phyloP scores from a whole-genome alignment of 2,888 invertebrate species.

The Pomacea canaliculata region DNA sequence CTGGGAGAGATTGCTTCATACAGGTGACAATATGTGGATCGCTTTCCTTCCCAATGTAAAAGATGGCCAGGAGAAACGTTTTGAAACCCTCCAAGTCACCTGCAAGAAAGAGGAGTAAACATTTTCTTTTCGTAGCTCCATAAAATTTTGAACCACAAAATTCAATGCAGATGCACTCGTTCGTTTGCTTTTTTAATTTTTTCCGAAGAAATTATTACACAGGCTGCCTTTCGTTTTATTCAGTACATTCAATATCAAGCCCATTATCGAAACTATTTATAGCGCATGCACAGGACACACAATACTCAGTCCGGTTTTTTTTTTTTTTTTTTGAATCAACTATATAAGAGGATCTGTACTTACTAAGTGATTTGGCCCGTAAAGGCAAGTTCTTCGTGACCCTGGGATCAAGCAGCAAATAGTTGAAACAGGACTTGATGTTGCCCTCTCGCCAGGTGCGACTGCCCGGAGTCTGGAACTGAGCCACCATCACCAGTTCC shows the following conservation, averaged over 20 bases:
- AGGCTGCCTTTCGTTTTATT: too few species aligned
- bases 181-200: too few species aligned
- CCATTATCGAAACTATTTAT: too few species aligned
- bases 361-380: conserved; percentile 64
- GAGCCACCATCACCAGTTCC: conserved; percentile 55
- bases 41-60: conserved; percentile 97
- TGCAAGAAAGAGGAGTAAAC: conserved; percentile 24
- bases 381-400: conserved; percentile 83
- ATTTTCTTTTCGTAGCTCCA: not conserved
- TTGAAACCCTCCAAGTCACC: conserved; percentile 74
- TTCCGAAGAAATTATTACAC: too few species aligned
- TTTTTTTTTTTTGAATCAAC: too few species aligned
- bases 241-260: too few species aligned
- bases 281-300: too few species aligned
- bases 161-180: too few species aligned
- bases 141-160: too few species aligned
- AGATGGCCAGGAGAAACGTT: conserved; percentile 86
- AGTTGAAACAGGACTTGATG: conserved; percentile 87
- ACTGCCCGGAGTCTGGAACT: conserved; percentile 49
- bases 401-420: conserved; percentile 89
- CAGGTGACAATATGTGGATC: conserved; percentile 90
- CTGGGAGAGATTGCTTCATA: conserved; percentile 84
- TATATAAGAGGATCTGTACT: conserved; percentile 25
- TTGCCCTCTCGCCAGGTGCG: conserved; percentile 66
- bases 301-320: too few species aligned